Percentiles rank a stretch among this genome's conserved stretches.
Evolutionary conservation across 2,113 vertebrate species (phyloP).

Genomic region (Felis chaus): DNA sequence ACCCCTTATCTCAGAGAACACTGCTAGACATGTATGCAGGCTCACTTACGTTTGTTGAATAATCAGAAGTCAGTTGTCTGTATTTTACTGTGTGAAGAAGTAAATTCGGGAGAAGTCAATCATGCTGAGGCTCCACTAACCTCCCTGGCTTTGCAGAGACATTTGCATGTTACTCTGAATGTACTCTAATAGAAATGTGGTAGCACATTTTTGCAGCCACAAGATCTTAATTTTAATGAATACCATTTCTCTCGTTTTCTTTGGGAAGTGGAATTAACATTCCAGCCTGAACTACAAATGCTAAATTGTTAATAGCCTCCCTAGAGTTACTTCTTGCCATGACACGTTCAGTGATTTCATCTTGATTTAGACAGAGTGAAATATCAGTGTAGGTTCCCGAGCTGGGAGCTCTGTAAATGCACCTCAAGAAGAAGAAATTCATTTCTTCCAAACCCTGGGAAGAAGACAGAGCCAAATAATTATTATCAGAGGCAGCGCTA

Average conservation of each 20-base stretch:
- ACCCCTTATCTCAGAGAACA: not conserved
- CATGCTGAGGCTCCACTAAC: not conserved
- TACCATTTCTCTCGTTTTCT: not conserved
- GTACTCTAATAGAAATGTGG: too few species aligned
- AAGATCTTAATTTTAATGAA: not conserved
- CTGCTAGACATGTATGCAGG: not conserved
- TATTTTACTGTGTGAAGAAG: not conserved
- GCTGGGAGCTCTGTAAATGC: not conserved
- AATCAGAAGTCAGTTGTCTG: not conserved
- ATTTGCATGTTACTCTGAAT: not conserved
- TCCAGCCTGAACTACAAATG: not conserved
- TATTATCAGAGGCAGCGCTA: not conserved
- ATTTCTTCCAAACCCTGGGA: not conserved
- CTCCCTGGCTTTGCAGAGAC: not conserved
- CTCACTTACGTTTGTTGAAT: not conserved
- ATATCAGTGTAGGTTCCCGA: not conserved
- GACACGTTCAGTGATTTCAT: slow-evolving; percentile 25
- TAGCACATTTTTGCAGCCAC: not conserved
- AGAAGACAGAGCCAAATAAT: not conserved
- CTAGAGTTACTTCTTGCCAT: not conserved
- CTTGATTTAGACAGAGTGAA: slow-evolving; percentile 42
- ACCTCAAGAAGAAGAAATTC: not conserved
- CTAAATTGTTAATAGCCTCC: slow-evolving; percentile 48
- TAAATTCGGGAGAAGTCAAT: not conserved
- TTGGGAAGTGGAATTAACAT: slow-evolving; percentile 33